Evolutionary conservation across 2,888 invertebrate species (phyloP), one percentile per base, ranked within the genome.

Genomic region (Ecliptopera silaceata): DNA sequence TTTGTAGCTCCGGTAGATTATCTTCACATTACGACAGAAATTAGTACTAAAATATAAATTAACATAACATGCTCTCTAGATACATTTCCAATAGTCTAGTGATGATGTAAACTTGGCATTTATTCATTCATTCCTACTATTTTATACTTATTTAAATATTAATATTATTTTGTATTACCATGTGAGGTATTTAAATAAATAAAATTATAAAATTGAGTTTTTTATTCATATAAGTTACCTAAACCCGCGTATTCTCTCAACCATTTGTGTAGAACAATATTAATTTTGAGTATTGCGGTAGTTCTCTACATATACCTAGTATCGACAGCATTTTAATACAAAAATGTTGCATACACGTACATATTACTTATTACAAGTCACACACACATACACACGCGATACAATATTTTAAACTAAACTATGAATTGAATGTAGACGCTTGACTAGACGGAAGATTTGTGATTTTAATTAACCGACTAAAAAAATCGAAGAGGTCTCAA

Each of bases 61-160:
- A 17, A 22, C 13, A 43, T 10, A 2, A 29, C 17, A n/a, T n/a
- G 59, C 64, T 57, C 41, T 64, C 56, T 63, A 49, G 43, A 56
- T 50, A 29, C 60, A 41, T 52, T 53, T 46, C 54, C 56, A 36
- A 53, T 57, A 52, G 26, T 59, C 49, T 55, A 53, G 58, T 59
- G 63, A 66, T 69, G 61, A 70, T 70, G 62, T 70, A 57, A 68
- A 71, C 68, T 70, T 66, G 64, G 82, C 82, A 84, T 84, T 86
- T 85, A 83, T 77, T 71, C 64, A 74, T 80, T 79, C 83, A 87
- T 88, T 88, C 86, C 87, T 80, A 72, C 70, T 79, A 74, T 80
- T 77, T 77, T 75, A 68, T 75, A 61, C 61, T 61, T 61, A 64
- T 64, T 63, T 63, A 55, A 26, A 60, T 53, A 60, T 64, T 61